These are phyloP conservation scores for Drosophila guanche DNA, from an alignment of 1,140 invertebrate species.

Conservation along the genomic window DNA sequence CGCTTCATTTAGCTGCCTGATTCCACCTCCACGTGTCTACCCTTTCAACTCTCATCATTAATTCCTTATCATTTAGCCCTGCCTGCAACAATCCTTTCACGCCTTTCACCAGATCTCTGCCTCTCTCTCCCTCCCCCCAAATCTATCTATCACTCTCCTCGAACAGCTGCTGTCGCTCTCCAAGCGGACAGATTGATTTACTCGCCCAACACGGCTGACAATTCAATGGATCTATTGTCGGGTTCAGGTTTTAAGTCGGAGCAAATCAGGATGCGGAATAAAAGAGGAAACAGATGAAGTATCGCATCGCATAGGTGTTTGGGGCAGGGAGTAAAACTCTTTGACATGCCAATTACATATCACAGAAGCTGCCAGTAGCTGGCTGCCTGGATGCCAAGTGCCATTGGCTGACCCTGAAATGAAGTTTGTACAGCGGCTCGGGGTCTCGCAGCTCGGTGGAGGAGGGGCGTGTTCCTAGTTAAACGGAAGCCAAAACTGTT, in stretches of 20 bases:
- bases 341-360: slow-evolving; percentile 61
- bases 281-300: background rate
- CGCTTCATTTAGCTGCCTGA: slow-evolving; percentile 9
- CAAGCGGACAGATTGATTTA: slow-evolving; percentile 62
- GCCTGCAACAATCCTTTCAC: slow-evolving; percentile 68
- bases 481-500: slow-evolving; percentile 79
- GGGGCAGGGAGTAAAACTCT: slow-evolving; percentile 21
- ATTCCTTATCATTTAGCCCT: slow-evolving; percentile 53
- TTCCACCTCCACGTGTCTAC: background rate
- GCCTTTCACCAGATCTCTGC: slow-evolving; percentile 60
- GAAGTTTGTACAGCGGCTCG: background rate
- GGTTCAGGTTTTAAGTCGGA: slow-evolving; percentile 16
- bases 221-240: slow-evolving; percentile 60
- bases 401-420: slow-evolving; percentile 61
- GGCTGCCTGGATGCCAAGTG: slow-evolving; percentile 18
- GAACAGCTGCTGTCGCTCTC: slow-evolving; percentile 46
- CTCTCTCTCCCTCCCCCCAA: background rate
- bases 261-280: slow-evolving; percentile 55
- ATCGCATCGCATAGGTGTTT: no score
- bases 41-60: slow-evolving; percentile 9
- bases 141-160: background rate
- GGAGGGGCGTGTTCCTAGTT: slow-evolving; percentile 12
- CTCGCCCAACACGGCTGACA: slow-evolving; percentile 45
- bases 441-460: no score
- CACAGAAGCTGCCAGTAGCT: slow-evolving; percentile 15